Evolutionary conservation across 92 coral and sea anemone species (phyloP), one percentile per base, ranked within the genome.

Genomic region (Virgularia gustaviana): DNA sequence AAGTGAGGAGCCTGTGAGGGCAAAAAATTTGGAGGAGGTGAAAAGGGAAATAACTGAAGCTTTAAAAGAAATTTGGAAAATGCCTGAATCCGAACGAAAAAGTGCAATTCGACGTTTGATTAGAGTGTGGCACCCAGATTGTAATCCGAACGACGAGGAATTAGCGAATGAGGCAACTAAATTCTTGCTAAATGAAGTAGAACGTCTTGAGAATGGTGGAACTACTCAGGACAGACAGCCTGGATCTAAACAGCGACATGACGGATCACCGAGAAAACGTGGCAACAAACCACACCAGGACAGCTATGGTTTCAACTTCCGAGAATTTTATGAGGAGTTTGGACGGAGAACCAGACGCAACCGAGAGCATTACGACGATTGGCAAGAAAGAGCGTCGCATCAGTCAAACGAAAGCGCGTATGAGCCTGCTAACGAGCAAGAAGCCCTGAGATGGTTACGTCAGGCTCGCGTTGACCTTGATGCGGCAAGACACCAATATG

Each of bases 111-210:
- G 82, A 78, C 89, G 97, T 27, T 49, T 88, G 38, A 85, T 57
- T 64, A 58, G 83, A 10, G 75, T 67, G 2, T 90, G 97, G 97
- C 97, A 90, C 51, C 97, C 97, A 4, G 89, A 85, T 20, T 83
- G 85, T 47, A 90, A 85, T 54, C 78, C 52, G 0, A 88, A 89
- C 36, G 83, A 85, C 70, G 87, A 80, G 72, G 66, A 70, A 0
- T 81, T 90, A 25, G 86, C 88, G 41, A 81, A 34, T 0, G 78
- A 83, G 34, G 88, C 85, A 9, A 88, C 79, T 43, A 82, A 85
- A 71, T 77, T 72, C 85, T 45, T 90, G 30, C 80, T 76, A 49
- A 65, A 68, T 25, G 97, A 90, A 52, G 85, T 88, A 22, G 73
- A 57, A n/a, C 65, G 88, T 61, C 51, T 90, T 49, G 79, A 82